phyloP scores from a whole-genome alignment of 2,888 invertebrate species.

The Xestia c-nigrum region DNA sequence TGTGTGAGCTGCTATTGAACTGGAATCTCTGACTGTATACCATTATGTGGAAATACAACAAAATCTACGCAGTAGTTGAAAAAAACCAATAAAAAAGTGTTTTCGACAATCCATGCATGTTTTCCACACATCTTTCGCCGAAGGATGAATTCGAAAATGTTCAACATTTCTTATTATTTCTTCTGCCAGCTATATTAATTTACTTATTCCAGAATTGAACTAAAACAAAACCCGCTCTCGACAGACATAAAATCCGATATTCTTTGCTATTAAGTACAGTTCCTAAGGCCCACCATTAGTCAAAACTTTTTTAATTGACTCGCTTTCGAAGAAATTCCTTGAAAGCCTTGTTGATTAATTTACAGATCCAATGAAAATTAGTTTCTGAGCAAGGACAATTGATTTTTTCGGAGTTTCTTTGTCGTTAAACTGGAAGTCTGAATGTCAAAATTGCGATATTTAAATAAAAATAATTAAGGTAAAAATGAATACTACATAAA shows the following conservation, averaged over 20 bases:
- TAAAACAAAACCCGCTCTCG: slow-evolving; percentile 38
- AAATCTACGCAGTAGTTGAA: neutral
- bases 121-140: neutral
- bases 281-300: slow-evolving; percentile 50
- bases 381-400: slow-evolving; percentile 20
- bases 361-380: slow-evolving; percentile 27
- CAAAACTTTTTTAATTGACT: slow-evolving; percentile 67
- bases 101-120: too few relatives aligned
- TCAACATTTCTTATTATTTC: neutral
- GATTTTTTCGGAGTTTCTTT: slow-evolving; percentile 33
- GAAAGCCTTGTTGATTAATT: slow-evolving; percentile 56
- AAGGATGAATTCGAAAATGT: neutral
- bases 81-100: too few relatives aligned
- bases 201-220: slow-evolving; percentile 34
- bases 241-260: slow-evolving; percentile 51
- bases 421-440: neutral
- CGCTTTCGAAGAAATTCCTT: slow-evolving; percentile 41
- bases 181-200: slow-evolving; percentile 27
- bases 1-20: neutral
- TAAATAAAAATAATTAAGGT: too few relatives aligned
- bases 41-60: too few relatives aligned
- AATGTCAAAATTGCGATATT: neutral
- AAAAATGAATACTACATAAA: too few relatives aligned
- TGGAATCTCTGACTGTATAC: neutral
- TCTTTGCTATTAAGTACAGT: slow-evolving; percentile 41